Conservation (phyloP, 92 coral and sea anemone species). For the Phenganax subtilis region DNA sequence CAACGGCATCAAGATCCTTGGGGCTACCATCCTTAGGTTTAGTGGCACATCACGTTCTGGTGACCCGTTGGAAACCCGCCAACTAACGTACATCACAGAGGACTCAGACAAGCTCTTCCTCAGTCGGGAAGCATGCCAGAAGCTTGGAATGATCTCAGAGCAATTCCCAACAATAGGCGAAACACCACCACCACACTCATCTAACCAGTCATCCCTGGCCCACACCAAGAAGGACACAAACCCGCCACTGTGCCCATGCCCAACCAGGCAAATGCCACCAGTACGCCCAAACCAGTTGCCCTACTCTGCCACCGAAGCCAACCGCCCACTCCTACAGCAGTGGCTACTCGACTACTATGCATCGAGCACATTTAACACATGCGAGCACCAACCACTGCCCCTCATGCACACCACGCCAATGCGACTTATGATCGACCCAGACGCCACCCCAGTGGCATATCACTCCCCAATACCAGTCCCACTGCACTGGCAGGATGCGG, state of each 20-base stretch:
- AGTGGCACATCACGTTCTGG: background rate
- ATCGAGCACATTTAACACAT: constrained; percentile 6
- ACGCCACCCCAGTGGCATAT: background rate
- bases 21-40: no score
- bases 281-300: background rate
- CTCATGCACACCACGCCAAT: background rate
- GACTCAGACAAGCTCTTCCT: constrained; percentile 16
- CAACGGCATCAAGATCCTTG: constrained; percentile 8
- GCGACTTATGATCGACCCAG: constrained; percentile 8
- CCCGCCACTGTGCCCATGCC: no score
- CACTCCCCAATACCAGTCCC: background rate
- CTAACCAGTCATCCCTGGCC: background rate
- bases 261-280: background rate
- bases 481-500: background rate
- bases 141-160: background rate
- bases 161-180: background rate
- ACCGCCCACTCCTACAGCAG: background rate
- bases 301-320: constrained; percentile 4
- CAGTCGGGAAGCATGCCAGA: background rate
- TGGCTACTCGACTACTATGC: background rate
- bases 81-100: background rate
- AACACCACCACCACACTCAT: background rate
- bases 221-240: no score
- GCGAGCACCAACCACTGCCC: constrained; percentile 16
- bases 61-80: background rate